Evolutionary conservation across 2,888 invertebrate species (phyloP), one percentile per base, ranked within the genome.

Genomic region (Pelosia muscerda): DNA sequence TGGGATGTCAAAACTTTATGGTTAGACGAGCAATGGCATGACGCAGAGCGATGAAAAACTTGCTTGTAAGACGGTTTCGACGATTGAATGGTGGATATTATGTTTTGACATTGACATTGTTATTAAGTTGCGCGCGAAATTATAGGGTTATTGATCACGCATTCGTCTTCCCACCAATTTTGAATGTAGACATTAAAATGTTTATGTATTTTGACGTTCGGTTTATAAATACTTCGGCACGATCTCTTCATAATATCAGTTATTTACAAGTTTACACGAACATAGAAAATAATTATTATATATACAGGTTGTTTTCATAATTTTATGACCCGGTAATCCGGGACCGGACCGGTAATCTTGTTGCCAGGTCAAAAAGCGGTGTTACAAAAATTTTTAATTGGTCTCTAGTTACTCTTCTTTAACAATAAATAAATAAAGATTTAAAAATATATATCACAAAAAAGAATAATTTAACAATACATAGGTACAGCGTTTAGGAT

Each of bases 1-100:
- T 81, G 78, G 79, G 59, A 86, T 82, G 84, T 85, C 84, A 86
- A 85, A 85, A 73, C 62, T 69, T 69, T 31, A 31, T 19, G 31
- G 54, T 63, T 54, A 63, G 65, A 78, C 76, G 75, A 63, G 65
- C 74, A 66, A 81, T 69, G 71, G 38, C 26, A 2, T 10, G 28
- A 65, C 73, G 34, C 22, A 19, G 10, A 11, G 54, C 54, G 54
- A 75, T 66, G 23, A 68, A 67, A 73, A 72, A 66, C 69, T 78
- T 70, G 65, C 63, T 42, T 11, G 8, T 38, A 19, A n/a, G 49
- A n/a, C 49, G 9, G 49, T 49, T 49, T 49, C 49, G 22, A 58
- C 31, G 13, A 58, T 22, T 22, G 22, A 11, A 54, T 15, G 19
- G 38, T 23, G 38, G 53, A 55, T 59, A 53, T 53, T n/a, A 59